Evolutionary conservation across 2,113 vertebrate species (phyloP).

Genomic region (Sula dactylatra): DNA sequence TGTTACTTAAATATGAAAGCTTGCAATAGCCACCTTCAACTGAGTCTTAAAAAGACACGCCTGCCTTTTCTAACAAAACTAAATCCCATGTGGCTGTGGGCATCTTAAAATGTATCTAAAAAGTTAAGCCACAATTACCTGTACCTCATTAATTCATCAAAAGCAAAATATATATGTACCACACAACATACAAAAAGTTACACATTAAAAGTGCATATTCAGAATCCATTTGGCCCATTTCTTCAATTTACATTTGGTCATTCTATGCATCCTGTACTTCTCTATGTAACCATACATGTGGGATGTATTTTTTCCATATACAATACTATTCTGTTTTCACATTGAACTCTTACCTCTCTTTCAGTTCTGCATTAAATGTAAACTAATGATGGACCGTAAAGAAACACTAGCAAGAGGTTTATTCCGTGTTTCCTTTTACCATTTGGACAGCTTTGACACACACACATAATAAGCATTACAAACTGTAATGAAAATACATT

Average conservation of each 20-base stretch:
- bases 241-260: constrained; percentile 81
- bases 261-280: constrained; percentile 63
- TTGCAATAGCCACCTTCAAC: constrained; percentile 59
- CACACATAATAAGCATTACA: constrained; percentile 68
- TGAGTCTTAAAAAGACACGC: constrained; percentile 67
- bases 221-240: constrained; percentile 79
- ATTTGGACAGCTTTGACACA: constrained; percentile 68
- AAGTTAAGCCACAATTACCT: constrained; percentile 79
- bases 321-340: constrained; percentile 48
- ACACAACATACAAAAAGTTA: constrained; percentile 81
- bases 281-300: constrained; percentile 3
- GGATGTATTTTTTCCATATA: constrained; percentile 10
- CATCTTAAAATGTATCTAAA: constrained; percentile 73
- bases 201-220: constrained; percentile 81
- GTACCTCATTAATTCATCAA: constrained; percentile 76
- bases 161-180: constrained; percentile 82
- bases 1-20: constrained; percentile 65
- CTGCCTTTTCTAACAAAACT: constrained; percentile 72
- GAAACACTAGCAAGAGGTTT: constrained; percentile 66
- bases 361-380: constrained; percentile 70
- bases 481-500: constrained; percentile 75
- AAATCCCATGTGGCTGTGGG: constrained; percentile 72
- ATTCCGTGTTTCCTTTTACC: constrained; percentile 63
- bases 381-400: constrained; percentile 71
- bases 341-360: constrained; percentile 46